Base-by-base conservation (phyloP, 2,888 invertebrate genomes). In the Dryobota labecula region DNA sequence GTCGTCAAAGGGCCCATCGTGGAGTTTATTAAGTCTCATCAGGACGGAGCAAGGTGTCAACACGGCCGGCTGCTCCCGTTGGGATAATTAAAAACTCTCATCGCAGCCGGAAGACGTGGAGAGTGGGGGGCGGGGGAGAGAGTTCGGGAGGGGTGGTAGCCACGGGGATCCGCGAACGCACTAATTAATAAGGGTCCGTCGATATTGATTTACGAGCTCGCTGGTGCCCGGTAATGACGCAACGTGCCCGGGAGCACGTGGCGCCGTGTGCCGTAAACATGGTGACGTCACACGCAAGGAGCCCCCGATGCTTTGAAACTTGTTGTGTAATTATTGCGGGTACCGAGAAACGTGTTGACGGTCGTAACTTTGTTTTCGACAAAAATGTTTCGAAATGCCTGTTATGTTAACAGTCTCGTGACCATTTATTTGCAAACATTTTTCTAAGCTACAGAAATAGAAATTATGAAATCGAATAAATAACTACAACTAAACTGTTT, bases 181-280 rank as follows among this genome's bases (percentile, higher is more conserved):
- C 95, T 95, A 95, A 95, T 95, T 95, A 95, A 95, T 95, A 94
- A 94, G 94, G 95, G 95, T 94, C 94, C 93, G 94, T 90, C 94
- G 94, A 95, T 95, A 95, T 95, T 95, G 95, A 95, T 95, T 95
- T 94, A 95, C 94, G 94, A 92, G 93, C 89, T 90, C 91, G 92
- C 88, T 84, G 83, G 78, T 83, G 78, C 76, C 76, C 72, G 77
- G 84, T 82, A 84, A 84, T 82, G 84, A 80, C 83, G 83, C 69
- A 86, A 80, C 79, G 81, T 81, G 84, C 87, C 80, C 80, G 83
- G 85, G 83, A 78, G 65, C 80, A 80, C 80, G 80, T 80, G 80
- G 84, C 83, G 76, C 76, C 74, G 82, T 80, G 75, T 72, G 84
- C 77, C 81, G 83, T 79, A 83, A 82, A 77, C 80, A 76, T 66